Base-by-base conservation (phyloP, 2,797 vertebrate genomes). In the Malacoctenus gilli region DNA sequence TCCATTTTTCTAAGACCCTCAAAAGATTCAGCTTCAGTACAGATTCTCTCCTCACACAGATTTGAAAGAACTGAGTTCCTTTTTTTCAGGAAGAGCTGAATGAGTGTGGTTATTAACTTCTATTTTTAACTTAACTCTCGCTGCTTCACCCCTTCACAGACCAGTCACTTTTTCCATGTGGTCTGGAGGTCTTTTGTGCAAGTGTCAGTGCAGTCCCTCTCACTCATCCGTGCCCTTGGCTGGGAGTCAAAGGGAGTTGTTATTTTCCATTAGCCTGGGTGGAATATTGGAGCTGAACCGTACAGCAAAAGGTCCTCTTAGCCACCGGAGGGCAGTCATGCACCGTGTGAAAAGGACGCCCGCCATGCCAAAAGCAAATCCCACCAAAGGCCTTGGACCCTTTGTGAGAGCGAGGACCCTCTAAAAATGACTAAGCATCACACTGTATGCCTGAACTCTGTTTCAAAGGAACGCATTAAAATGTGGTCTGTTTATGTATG, bases 291-390 rank as follows among this genome's bases (percentile, higher is more conserved):
- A 53, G 16, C 10, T 77, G 50, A 68, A 32, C 8, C 3, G 7
- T 22, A 15, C 4, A 12, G 11, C 56, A 36, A 42, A 2, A 46
- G 4, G 30, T 64, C 18, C 9, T 6, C 6, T 71, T 25, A 25
- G 48, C 85, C 85, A 87, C 82, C 14, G 32, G 86, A 72, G 83
- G 76, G 86, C 85, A 85, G 79, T 68, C 61, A 63, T 4, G 32
- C 51, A 59, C 75, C 56, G 16, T 16, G 21, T 28, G 52, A 42
- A 14, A 52, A 35, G 11, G 15, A 23, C 40, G 23, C 18, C 15
- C 31, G 39, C 9, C 19, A 14, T 10, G 22, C 38, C 25, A 25
- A 3, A 1, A 23, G 16, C 4, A 30, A 31, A 13, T 22, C 9
- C 10, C 22, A 10, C n/a, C 22, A 25, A 21, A 15, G 14, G 21